Evolutionary conservation across 2,797 vertebrate species (phyloP).

Genomic region (Pseudotriccus pelzelni): DNA sequence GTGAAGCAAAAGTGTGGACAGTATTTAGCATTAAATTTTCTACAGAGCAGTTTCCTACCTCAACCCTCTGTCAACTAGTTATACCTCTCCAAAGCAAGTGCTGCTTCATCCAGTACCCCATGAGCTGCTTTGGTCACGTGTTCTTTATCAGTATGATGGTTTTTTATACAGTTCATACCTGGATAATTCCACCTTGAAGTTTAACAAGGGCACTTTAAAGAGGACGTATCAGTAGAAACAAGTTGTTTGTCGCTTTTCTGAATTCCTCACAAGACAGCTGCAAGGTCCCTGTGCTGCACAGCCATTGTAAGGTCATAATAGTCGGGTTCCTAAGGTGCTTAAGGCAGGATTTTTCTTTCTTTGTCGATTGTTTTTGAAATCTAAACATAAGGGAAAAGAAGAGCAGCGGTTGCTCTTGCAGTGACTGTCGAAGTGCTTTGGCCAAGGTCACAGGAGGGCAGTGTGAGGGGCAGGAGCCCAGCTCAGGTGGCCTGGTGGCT

Average conservation of each 20-base stretch:
- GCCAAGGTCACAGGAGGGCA: neutral
- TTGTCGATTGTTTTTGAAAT: neutral
- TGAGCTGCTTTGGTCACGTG: neutral
- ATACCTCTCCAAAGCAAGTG: neutral
- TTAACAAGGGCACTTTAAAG: neutral
- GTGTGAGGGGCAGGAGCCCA: neutral
- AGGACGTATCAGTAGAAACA: neutral
- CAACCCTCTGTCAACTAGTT: neutral
- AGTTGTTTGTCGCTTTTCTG: neutral
- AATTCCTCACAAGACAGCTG: neutral
- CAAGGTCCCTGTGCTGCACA: neutral
- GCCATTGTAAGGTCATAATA: too few species aligned
- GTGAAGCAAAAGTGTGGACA: neutral
- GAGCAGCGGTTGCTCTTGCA: neutral
- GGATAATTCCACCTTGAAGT: neutral
- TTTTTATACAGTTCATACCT: neutral
- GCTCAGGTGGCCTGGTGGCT: neutral
- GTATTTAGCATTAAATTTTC: neutral
- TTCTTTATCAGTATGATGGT: neutral
- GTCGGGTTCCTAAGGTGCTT: neutral
- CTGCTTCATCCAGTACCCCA: neutral
- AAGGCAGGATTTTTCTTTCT: accelerated
- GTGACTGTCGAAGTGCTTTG: neutral
- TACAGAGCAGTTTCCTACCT: neutral
- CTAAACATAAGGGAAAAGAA: neutral